Evolutionary conservation across 2,888 invertebrate genomes (phyloP), one percentile per base, ranked within the genome.

Genomic region (Ophioninae sp.): DNA sequence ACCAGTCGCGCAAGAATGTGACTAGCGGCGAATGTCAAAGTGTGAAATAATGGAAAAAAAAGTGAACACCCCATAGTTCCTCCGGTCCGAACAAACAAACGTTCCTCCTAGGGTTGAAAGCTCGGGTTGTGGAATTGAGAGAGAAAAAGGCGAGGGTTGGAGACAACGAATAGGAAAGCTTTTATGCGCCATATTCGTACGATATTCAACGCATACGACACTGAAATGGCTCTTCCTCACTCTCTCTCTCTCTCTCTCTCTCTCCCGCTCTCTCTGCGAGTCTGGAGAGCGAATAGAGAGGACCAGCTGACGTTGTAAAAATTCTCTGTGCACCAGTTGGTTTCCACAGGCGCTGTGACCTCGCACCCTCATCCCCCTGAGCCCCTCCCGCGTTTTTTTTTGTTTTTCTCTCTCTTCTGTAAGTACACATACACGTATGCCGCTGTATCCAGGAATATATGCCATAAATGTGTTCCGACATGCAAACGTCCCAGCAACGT

Each of bases 271-370:
- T 3, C 56, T 23, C 39, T 63, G n/a, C 10, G 74, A 30, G 51
- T 13, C 63, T 41, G 51, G 37, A 69, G 51, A 56, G 44, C 56
- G 82, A 56, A 56, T 58, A 61, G 73, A 74, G 73, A 58, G 79
- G 67, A 80, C 79, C 82, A 79, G 63, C 72, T 75, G 79, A 63
- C 79, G 79, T 82, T 82, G 84, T 84, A 83, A 84, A 84, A 84
- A 80, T 83, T 77, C 80, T 80, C 83, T 73, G 80, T 77, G 77
- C 73, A 63, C 80, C 80, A 77, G 73, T 80, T 80, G 68, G 80
- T 74, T 77, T 80, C 80, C 83, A 81, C 86, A 61, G 77, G 67
- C 69, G 63, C 23, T 67, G 23, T 41, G 59, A 41, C 59, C 75
- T 22, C 56, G 39, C 13, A 8, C 68, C 39, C 58, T 59, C 20